These are phyloP conservation scores for Cosmorhoe ocellata DNA, from an alignment of 2,888 invertebrate species.

Conservation along the genomic window DNA sequence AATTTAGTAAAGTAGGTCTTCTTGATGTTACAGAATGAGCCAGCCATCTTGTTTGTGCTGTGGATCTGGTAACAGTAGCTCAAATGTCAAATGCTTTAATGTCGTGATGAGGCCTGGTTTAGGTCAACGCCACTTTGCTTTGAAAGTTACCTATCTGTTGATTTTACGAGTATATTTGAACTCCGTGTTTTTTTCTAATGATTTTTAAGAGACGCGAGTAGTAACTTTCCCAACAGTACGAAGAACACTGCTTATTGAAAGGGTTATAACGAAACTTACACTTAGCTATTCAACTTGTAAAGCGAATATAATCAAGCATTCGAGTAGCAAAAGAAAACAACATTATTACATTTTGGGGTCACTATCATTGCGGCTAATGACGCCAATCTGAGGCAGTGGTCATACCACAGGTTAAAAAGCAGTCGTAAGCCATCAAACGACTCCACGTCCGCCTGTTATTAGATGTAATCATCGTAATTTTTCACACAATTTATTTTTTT, in stretches of 20 bases:
- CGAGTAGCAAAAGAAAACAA: constrained; percentile 61
- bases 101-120: constrained; percentile 31
- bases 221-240: too few relatives aligned
- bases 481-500: constrained; percentile 81
- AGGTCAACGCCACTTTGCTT: constrained; percentile 31
- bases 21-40: constrained; percentile 1
- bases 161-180: constrained; percentile 7
- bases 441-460: constrained; percentile 69
- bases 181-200: too few relatives aligned
- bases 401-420: constrained; percentile 15
- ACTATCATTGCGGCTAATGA: constrained; percentile 78
- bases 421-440: constrained; percentile 53
- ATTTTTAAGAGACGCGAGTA: too few relatives aligned
- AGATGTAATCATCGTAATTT: constrained; percentile 81
- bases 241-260: too few relatives aligned
- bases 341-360: constrained; percentile 70
- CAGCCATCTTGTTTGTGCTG: constrained; percentile 7
- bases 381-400: constrained; percentile 66
- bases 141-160: constrained; percentile 20
- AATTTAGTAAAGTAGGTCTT: too few relatives aligned
- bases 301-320: constrained; percentile 22
- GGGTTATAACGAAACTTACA: too few relatives aligned
- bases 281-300: constrained; percentile 4
- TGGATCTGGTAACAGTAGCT: constrained; percentile 29
- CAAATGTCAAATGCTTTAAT: constrained; percentile 40